These are phyloP conservation scores for Drosophila sproati DNA, from an alignment of 1,140 invertebrate genomes.

Conservation along the genomic window DNA sequence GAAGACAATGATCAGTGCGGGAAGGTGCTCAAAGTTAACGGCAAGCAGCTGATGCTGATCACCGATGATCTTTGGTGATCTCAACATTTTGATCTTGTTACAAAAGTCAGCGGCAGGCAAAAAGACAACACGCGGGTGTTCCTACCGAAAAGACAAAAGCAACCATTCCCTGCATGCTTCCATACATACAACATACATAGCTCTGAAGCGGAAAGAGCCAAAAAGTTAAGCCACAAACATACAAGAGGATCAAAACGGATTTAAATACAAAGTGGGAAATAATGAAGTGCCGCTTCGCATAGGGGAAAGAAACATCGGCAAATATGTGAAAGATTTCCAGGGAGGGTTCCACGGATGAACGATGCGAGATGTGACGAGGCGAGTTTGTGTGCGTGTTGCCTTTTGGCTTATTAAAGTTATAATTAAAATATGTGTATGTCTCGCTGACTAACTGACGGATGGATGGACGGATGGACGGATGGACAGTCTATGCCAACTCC, in stretches of 20 bases:
- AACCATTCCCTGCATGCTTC: constrained; percentile 11
- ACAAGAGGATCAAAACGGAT: constrained; percentile 82
- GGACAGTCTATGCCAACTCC: neutral
- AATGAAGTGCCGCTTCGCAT: constrained; percentile 66
- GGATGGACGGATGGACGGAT: too few species aligned
- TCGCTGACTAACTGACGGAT: constrained; percentile 12
- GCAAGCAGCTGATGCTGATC: constrained; percentile 64
- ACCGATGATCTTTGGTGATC: constrained; percentile 38
- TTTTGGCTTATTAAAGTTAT: constrained; percentile 80
- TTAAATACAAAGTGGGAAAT: constrained; percentile 83
- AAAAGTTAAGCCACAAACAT: constrained; percentile 83
- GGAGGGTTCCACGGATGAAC: constrained; percentile 38
- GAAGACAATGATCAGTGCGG: constrained; percentile 28
- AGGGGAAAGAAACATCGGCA: constrained; percentile 27
- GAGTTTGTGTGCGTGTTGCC: constrained; percentile 59
- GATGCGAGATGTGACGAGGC: neutral
- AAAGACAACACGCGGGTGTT: constrained; percentile 63
- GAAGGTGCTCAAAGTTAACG: constrained; percentile 51
- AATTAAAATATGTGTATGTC: constrained; percentile 69
- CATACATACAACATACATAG: constrained; percentile 4
- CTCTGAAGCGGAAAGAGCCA: constrained; percentile 75
- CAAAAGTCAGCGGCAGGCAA: constrained; percentile 72
- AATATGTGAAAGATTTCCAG: constrained; percentile 51
- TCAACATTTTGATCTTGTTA: constrained; percentile 76
- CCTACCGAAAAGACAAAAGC: constrained; percentile 32